Conservation (phyloP, 35 echinoderm and acorn worm species). For the Hemicentrotus pulcherrimus region DNA sequence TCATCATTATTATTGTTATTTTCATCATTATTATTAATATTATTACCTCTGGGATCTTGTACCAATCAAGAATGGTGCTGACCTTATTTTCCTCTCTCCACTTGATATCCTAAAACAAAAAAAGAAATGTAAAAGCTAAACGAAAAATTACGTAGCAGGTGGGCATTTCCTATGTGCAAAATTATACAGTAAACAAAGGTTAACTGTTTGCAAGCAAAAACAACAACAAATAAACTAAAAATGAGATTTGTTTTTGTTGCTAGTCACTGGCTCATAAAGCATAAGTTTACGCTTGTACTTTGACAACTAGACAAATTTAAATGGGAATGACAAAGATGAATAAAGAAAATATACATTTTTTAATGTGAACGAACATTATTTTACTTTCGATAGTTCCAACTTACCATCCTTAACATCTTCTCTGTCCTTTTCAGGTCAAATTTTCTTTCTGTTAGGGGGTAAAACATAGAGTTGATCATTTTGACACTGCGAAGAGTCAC, state of each 20-base stretch:
- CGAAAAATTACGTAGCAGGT: background rate
- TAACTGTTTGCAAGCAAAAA: background rate
- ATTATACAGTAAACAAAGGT: background rate
- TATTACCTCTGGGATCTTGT: background rate
- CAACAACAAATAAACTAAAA: background rate
- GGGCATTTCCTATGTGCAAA: background rate
- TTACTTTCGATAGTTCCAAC: background rate
- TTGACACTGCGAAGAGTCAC: no score
- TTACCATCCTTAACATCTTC: conserved; percentile 17
- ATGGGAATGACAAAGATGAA: no score
- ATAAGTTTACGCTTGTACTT: background rate
- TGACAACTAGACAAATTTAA: no score
- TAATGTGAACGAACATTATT: background rate
- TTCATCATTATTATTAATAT: no score
- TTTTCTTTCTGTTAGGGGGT: background rate
- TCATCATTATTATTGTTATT: no score
- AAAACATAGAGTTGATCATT: no score
- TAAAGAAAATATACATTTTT: background rate
- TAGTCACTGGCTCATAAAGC: background rate
- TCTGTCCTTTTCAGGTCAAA: conserved; percentile 16
- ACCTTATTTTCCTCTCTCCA: conserved; percentile 25
- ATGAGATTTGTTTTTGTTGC: background rate
- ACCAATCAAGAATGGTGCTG: conserved; percentile 10
- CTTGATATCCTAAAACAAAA: background rate
- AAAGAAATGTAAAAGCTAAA: background rate